phyloP scores from a whole-genome alignment of 2,797 vertebrate genomes.

The Notolepis coatsorum region DNA sequence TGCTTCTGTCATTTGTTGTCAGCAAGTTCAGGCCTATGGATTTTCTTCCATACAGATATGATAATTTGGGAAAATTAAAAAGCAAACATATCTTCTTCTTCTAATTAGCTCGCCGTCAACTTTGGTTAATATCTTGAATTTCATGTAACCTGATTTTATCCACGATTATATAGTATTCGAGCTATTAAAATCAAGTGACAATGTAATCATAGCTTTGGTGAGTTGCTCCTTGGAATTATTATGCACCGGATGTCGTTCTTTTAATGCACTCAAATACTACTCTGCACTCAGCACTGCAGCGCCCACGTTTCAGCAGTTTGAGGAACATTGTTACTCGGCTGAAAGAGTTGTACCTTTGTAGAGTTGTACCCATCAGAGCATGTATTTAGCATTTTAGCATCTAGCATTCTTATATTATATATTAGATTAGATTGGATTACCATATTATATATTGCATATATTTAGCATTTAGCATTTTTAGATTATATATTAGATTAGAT shows the following conservation, averaged over 20 bases:
- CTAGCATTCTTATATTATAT: no score
- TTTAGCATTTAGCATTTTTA: no score
- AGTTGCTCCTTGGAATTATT: background rate
- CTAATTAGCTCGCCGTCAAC: background rate
- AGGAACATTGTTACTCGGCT: background rate
- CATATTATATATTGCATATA: no score
- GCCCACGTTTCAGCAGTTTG: no score
- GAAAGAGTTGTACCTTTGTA: background rate
- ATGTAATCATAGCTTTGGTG: background rate
- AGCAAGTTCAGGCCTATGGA: background rate
- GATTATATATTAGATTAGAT: no score
- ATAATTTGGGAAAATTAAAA: no score
- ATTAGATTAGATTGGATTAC: no score
- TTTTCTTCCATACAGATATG: background rate
- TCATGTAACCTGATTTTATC: background rate
- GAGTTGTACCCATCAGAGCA: no score
- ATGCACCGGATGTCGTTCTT: no score
- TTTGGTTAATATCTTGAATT: background rate
- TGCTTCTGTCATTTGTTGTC: background rate
- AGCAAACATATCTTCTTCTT: background rate
- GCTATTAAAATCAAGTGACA: conserved; percentile 2
- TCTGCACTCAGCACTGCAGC: no score
- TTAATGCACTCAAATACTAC: no score
- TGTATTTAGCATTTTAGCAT: no score
- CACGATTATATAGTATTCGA: background rate